Percentiles rank a stretch among this genome's conserved stretches.
Conservation (phyloP, 2,113 vertebrate genomes). For the Phrynocephalus versicolor region DNA sequence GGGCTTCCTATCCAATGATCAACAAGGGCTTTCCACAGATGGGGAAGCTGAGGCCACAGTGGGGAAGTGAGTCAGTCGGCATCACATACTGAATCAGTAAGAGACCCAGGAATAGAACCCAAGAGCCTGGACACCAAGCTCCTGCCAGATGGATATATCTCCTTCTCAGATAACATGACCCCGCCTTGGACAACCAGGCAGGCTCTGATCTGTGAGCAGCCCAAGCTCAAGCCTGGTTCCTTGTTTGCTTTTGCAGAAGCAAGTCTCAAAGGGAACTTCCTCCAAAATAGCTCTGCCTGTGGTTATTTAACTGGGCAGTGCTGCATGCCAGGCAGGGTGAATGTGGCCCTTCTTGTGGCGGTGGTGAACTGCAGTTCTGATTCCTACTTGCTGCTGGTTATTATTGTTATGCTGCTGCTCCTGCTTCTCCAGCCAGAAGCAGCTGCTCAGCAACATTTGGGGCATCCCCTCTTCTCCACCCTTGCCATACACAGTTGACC, state of each 20-base stretch:
- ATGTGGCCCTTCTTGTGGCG: too few species aligned
- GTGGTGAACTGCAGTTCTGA: neutral
- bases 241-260: neutral
- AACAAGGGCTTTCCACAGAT: slow-evolving; percentile 34
- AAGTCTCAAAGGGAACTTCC: neutral
- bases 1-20: slow-evolving; percentile 24
- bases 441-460: neutral
- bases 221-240: neutral
- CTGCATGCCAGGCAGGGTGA: neutral
- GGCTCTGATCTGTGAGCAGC: neutral
- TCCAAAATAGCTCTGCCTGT: neutral
- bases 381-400: neutral
- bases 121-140: neutral
- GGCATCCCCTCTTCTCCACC: neutral
- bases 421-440: neutral
- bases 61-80: slow-evolving; percentile 22
- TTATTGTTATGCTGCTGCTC: too few species aligned
- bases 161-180: slow-evolving; percentile 40
- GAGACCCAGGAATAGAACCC: slow-evolving; percentile 28
- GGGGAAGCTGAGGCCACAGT: slow-evolving; percentile 34
- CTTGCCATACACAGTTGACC: neutral
- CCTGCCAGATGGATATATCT: neutral
- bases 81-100: slow-evolving; percentile 14
- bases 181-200: slow-evolving; percentile 23
- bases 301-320: neutral